Evolutionary conservation across 1,140 invertebrate genomes (phyloP).

Genomic region (Drosophila rhopaloa): DNA sequence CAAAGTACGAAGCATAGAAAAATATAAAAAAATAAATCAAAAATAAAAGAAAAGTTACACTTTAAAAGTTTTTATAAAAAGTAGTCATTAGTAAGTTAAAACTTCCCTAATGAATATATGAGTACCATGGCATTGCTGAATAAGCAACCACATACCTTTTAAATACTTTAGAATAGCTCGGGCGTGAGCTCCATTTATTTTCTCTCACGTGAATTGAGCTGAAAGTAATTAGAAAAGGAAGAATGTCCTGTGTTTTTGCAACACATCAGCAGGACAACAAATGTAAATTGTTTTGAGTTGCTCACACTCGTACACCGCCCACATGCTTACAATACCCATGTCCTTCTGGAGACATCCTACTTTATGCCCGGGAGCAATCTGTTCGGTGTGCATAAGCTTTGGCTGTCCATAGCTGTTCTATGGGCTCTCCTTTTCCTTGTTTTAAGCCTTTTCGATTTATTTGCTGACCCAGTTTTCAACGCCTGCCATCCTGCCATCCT

Average conservation of each 20-base stretch:
- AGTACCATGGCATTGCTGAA: neutral
- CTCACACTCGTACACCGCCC: neutral
- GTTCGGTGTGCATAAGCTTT: conserved; percentile 44
- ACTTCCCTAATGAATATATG: neutral
- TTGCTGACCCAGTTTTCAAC: conserved; percentile 75
- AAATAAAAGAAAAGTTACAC: too few species aligned
- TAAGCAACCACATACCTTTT: neutral
- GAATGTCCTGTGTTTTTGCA: conserved; percentile 15
- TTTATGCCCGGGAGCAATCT: conserved; percentile 17
- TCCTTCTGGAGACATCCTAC: conserved; percentile 1
- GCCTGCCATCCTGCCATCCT: conserved; percentile 15
- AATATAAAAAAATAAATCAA: too few species aligned
- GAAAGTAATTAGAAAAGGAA: conserved; percentile 39
- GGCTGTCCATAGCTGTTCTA: conserved; percentile 43
- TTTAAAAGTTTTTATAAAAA: too few species aligned
- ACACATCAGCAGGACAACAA: conserved; percentile 36
- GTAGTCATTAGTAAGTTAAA: neutral
- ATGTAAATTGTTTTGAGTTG: conserved; percentile 39
- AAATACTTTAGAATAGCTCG: conserved; percentile 15
- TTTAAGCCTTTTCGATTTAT: conserved; percentile 77
- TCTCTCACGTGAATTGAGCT: conserved; percentile 5
- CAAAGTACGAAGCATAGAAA: too few species aligned
- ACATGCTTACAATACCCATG: conserved; percentile 1
- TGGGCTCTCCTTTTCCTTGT: conserved; percentile 42
- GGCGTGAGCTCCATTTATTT: conserved; percentile 13